phyloP scores from a whole-genome alignment of 30 jellyfish, hydroid and myxozoan genomes.

The Mastigias papua region DNA sequence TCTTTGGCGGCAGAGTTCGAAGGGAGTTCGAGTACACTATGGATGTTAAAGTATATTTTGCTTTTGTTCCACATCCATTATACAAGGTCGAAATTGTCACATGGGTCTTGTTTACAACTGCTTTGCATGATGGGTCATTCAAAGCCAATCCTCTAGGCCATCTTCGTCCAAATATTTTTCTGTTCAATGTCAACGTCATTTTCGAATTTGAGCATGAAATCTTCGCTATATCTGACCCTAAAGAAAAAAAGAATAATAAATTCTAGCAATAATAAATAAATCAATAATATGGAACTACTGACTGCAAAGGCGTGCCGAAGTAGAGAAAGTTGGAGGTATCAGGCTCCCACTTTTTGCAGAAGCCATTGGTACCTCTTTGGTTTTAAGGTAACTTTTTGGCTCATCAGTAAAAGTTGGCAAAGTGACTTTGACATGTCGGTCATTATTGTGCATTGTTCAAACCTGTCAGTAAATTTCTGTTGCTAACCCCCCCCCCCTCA shows the following conservation, averaged over 20 bases:
- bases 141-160: conserved; percentile 60
- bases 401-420: too few species aligned
- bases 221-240: conserved; percentile 67
- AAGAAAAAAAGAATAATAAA: background rate
- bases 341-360: too few species aligned
- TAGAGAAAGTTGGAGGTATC: too few species aligned
- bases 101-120: conserved; percentile 80
- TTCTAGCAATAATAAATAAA: background rate
- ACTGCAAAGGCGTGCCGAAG: too few species aligned
- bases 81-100: conserved; percentile 60
- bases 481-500: too few species aligned
- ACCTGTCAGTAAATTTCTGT: too few species aligned
- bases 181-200: conserved; percentile 54
- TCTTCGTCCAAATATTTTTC: conserved; percentile 60
- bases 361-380: too few species aligned
- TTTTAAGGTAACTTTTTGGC: too few species aligned
- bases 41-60: conserved; percentile 56
- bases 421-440: too few species aligned
- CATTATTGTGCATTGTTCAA: too few species aligned
- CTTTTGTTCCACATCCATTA: conserved; percentile 86
- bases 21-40: conserved; percentile 75
- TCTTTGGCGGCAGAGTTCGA: conserved; percentile 67
- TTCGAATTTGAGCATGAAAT: conserved; percentile 55
- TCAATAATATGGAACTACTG: too few species aligned
- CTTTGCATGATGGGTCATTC: conserved; percentile 78